A percentile compares a stretch with the other conserved stretches of the same genome.
Evolutionary conservation across 1,140 invertebrate species (phyloP).

Genomic region (Drosophila gunungcola): DNA sequence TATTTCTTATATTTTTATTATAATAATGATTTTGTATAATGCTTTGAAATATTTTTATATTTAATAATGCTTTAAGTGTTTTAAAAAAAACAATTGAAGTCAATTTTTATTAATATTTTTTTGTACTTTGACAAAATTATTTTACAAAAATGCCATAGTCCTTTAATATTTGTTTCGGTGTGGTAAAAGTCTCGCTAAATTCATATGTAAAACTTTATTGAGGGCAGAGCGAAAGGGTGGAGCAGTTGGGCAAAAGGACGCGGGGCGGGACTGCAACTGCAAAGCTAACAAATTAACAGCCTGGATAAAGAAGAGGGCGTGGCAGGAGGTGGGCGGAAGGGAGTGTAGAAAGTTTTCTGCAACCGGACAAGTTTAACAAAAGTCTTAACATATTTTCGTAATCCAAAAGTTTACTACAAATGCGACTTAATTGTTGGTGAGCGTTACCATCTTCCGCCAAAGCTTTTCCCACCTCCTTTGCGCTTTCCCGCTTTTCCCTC

Average conservation of each 20-base stretch:
- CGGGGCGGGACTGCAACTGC: conserved; percentile 5
- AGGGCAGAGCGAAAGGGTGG: conserved; percentile 29
- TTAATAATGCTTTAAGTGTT: too few relatives aligned
- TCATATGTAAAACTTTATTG: conserved; percentile 72
- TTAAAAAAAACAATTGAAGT: too few relatives aligned
- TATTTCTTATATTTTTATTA: too few relatives aligned
- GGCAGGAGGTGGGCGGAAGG: not conserved
- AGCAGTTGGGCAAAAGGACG: too few relatives aligned
- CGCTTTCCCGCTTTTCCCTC: conserved; percentile 4
- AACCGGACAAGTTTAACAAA: conserved; percentile 78
- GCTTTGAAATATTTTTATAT: too few relatives aligned
- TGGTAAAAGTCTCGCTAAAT: conserved; percentile 44
- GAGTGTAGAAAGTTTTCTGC: conserved; percentile 50
- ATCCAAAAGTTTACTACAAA: conserved; percentile 80
- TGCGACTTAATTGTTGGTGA: conserved; percentile 78
- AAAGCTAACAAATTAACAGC: conserved; percentile 59
- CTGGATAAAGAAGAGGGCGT: conserved; percentile 6
- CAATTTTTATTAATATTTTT: too few relatives aligned
- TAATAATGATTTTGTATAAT: too few relatives aligned
- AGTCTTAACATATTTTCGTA: conserved; percentile 80
- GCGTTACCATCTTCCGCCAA: conserved; percentile 44
- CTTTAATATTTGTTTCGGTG: not conserved
- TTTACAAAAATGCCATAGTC: not conserved
- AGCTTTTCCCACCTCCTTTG: conserved; percentile 18
- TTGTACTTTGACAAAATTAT: conserved; percentile 6